phyloP scores from a whole-genome alignment of 2,113 vertebrate genomes.

The Pterocles orientalis region DNA sequence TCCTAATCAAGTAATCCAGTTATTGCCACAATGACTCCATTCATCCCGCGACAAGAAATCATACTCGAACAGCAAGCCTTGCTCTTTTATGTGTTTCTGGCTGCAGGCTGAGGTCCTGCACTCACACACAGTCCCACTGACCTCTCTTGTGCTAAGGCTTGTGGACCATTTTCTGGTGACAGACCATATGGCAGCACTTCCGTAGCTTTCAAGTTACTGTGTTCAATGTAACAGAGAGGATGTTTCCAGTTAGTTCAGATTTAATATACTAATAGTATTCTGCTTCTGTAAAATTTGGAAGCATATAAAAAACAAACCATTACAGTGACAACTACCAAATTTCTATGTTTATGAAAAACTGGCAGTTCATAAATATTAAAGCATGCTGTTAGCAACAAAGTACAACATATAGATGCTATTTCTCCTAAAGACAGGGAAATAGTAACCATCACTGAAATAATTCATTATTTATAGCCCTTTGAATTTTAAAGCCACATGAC shows the following conservation, averaged over 20 bases:
- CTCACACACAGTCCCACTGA: not conserved
- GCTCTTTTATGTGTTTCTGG: not conserved
- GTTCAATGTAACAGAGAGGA: not conserved
- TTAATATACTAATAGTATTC: conserved; percentile 1
- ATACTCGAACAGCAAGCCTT: not conserved
- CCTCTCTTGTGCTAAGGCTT: not conserved
- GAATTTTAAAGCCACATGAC: conserved; percentile 47
- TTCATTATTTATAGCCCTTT: conserved; percentile 62
- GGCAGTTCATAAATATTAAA: conserved; percentile 57
- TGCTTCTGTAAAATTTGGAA: conserved; percentile 25
- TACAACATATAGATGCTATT: conserved; percentile 50
- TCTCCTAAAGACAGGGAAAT: conserved; percentile 35
- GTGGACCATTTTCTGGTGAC: not conserved
- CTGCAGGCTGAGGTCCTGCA: not conserved
- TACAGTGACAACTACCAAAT: conserved; percentile 6
- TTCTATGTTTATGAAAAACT: conserved; percentile 30
- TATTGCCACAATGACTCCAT: not conserved
- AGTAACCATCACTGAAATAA: conserved; percentile 36
- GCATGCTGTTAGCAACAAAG: conserved; percentile 25
- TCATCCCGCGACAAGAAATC: not conserved
- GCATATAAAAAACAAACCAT: conserved; percentile 37
- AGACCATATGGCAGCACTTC: not conserved
- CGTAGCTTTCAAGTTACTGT: not conserved
- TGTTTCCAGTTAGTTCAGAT: conserved; percentile 1
- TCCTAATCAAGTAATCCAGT: not conserved